A percentile compares a stretch with the other conserved stretches of the same genome.
These are phyloP conservation scores for Cricetomys ansorgei DNA, from an alignment of 2,113 vertebrate species.

Conservation along the genomic window DNA sequence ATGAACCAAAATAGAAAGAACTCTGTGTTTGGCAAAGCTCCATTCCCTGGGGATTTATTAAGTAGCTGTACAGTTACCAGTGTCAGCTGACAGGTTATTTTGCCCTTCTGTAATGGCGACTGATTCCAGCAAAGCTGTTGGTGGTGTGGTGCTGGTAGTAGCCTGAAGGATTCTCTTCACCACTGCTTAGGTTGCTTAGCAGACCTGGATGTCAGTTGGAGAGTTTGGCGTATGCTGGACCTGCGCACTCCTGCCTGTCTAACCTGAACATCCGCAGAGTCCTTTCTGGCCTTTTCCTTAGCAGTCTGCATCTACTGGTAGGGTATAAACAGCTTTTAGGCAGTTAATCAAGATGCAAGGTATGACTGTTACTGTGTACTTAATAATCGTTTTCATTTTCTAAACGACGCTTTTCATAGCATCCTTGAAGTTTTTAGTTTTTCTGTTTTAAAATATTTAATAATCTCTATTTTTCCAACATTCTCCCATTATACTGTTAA, in stretches of 20 bases:
- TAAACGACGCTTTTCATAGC: conserved; percentile 32
- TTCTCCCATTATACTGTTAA: neutral
- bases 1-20: conserved; percentile 66
- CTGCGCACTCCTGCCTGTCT: neutral
- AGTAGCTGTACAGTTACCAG: conserved; percentile 67
- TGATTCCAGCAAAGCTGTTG: conserved; percentile 57
- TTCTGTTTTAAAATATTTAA: conserved; percentile 48
- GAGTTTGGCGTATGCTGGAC: conserved; percentile 32
- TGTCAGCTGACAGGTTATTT: conserved; percentile 68
- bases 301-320: conserved; percentile 3
- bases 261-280: neutral
- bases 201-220: conserved; percentile 46
- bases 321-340: conserved; percentile 31
- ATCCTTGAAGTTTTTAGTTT: conserved; percentile 6
- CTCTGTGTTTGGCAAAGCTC: conserved; percentile 64
- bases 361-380: conserved; percentile 20
- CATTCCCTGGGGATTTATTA: conserved; percentile 46
- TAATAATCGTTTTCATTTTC: conserved; percentile 30
- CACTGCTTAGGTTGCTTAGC: conserved; percentile 42
- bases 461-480: neutral
- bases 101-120: conserved; percentile 59
- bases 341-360: conserved; percentile 14
- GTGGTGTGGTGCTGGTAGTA: conserved; percentile 13
- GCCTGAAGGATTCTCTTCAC: conserved; percentile 64
- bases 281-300: conserved; percentile 43